Evolutionary conservation across 2,113 vertebrate genomes (phyloP).

Genomic region (Maccullochella peelii): DNA sequence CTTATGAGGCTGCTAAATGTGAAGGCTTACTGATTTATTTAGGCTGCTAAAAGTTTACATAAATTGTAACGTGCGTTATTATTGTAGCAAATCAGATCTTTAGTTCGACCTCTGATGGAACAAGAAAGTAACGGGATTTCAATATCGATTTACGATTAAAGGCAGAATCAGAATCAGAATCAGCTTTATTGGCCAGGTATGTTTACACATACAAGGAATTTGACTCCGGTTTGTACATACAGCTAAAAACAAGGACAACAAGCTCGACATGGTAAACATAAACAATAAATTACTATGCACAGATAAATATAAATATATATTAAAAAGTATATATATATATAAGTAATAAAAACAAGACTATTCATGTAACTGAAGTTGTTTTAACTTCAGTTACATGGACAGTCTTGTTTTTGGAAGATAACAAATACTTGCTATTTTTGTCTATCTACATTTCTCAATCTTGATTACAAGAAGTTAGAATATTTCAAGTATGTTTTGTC

Average conservation of each 20-base stretch:
- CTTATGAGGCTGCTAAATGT: constrained; percentile 24
- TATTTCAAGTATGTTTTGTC: neutral
- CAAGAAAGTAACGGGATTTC: neutral
- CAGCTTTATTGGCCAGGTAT: no score
- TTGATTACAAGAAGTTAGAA: neutral
- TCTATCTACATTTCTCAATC: neutral
- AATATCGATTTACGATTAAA: neutral
- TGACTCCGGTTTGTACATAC: no score
- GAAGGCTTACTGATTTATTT: constrained; percentile 37
- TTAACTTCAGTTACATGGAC: neutral
- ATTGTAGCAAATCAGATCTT: constrained; percentile 18
- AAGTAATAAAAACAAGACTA: no score
- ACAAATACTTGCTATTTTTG: neutral
- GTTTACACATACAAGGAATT: no score
- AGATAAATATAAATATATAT: no score
- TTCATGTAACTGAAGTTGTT: no score
- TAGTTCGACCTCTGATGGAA: constrained; percentile 32
- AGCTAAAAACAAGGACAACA: no score
- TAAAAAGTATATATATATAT: no score
- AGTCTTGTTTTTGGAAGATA: neutral
- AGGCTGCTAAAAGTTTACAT: constrained; percentile 22
- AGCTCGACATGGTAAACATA: no score
- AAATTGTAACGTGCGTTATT: constrained; percentile 30
- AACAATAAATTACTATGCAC: no score
- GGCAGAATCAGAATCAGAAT: no score